Base-by-base conservation (phyloP, 2,888 invertebrate genomes). In the Caenorhabditis plicata region DNA sequence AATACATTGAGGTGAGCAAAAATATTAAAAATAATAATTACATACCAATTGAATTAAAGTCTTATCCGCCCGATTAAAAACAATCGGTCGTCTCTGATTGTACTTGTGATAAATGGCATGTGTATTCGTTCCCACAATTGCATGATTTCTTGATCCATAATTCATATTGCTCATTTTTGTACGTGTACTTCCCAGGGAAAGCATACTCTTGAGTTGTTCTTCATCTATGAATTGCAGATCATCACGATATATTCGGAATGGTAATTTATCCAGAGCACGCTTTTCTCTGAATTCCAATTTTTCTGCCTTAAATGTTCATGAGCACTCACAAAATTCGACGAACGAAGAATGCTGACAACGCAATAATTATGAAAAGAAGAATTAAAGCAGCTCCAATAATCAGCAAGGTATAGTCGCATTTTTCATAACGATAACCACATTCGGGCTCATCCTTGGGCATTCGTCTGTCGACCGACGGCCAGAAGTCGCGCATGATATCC, bases 391-490 rank as follows among this genome's bases (percentile, higher is more conserved):
- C 65, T 36, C 68, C 68, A 22, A 71, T 58, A 27, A 73, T 71
- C 38, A 73, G 52, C 40, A 73, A 54, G 15, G 73, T 73, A 46
- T 71, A 73, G 43, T 73, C 73, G 45, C 73, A 73, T 44, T 46
- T 50, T 35, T 71, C 68, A 44, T 64, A 66, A 15, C 65, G 64
- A 43, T 52, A 78, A 23, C 78, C 78, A 35, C 78, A 78, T 38
- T 60, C 52, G n/a, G 77, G 77, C 56, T 77, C 77, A 48, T 77
- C 77, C 52, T 61, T 63, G 22, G 72, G 72, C 57, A 68, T 66
- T 54, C 61, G 42, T 17, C 61, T 42, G 33, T 72, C 70, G 2
- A 62, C 41, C 3, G 70, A 65, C 17, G 72, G 70, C 72, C 72
- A 72, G 48, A 72, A 72, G 43, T 68, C 65, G 26, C 49, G 43